These are phyloP conservation scores for Sebastes vulpes DNA, from an alignment of 2,797 vertebrate genomes.

Conservation along the genomic window DNA sequence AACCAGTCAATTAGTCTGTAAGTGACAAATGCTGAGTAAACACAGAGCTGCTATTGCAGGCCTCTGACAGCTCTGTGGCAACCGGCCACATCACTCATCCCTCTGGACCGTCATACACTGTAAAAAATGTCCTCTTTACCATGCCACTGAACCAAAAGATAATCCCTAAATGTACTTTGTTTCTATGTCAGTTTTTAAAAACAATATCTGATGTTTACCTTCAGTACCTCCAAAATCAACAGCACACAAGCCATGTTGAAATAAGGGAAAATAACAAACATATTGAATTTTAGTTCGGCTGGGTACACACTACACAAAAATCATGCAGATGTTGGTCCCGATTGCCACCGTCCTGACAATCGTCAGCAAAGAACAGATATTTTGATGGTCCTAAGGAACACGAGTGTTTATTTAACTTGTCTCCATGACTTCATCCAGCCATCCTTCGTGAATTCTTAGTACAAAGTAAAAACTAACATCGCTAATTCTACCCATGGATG, in stretches of 20 bases:
- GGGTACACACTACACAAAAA: too few species aligned
- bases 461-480: too few species aligned
- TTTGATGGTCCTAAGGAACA: too few species aligned
- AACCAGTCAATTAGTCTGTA: conserved; percentile 50
- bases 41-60: conserved; percentile 19
- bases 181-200: background rate
- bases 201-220: background rate
- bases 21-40: conserved; percentile 56
- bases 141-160: background rate
- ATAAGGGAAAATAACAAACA: background rate
- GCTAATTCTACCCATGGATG: too few species aligned
- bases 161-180: background rate
- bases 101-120: background rate
- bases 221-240: background rate
- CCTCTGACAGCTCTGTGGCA: conserved; percentile 34
- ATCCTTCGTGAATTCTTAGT: too few species aligned
- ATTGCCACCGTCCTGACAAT: too few species aligned
- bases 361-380: too few species aligned
- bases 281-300: too few species aligned
- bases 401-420: too few species aligned
- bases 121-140: background rate
- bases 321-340: too few species aligned
- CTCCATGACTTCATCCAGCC: too few species aligned
- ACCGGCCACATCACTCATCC: conserved; percentile 17
- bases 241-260: background rate